Evolutionary conservation across 2,113 vertebrate genomes (phyloP).

Genomic region (Syngnathus floridae): DNA sequence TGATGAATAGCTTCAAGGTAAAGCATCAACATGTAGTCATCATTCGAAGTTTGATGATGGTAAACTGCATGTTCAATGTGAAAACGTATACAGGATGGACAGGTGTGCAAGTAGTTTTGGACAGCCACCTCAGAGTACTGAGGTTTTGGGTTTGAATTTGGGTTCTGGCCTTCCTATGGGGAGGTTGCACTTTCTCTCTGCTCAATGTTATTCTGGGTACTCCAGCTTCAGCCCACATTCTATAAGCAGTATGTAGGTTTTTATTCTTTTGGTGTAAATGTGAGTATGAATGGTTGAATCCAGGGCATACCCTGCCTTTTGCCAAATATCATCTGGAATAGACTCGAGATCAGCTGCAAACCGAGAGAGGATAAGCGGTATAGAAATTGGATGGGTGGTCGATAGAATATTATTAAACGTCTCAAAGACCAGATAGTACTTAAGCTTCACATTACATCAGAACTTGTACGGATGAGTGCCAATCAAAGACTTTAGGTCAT

Average conservation of each 20-base stretch:
- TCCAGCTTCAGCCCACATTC: too few species aligned
- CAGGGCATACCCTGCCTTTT: too few species aligned
- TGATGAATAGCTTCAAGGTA: neutral
- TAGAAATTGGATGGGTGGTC: neutral
- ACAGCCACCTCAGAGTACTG: neutral
- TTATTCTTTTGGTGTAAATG: neutral
- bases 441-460: neutral
- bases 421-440: too few species aligned
- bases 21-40: too few species aligned
- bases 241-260: too few species aligned
- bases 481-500: conserved; percentile 31
- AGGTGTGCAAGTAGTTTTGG: too few species aligned
- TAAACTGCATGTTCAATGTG: neutral
- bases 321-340: too few species aligned
- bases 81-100: neutral
- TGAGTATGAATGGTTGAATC: neutral
- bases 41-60: neutral
- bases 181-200: neutral
- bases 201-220: neutral
- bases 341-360: neutral
- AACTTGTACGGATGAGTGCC: conserved; percentile 11
- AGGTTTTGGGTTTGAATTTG: neutral
- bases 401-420: neutral
- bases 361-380: neutral
- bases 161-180: neutral